Conservation (phyloP, 2,113 vertebrate species). For the Rhegmatorhina hoffmannsi region DNA sequence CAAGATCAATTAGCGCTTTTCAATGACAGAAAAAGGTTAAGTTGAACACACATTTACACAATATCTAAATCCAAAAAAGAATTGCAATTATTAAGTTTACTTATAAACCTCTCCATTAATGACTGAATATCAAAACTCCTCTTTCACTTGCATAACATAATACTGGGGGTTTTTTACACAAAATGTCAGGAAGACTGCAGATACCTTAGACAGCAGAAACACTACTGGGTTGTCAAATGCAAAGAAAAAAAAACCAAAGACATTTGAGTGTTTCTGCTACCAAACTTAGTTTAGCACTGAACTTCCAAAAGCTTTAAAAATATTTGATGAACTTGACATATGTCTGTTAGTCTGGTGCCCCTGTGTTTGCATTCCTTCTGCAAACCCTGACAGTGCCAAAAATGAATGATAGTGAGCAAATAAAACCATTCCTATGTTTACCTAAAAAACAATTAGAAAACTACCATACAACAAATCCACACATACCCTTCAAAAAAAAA, state of each 20-base stretch:
- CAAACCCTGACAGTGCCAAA: constrained; percentile 4
- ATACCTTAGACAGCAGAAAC: neutral
- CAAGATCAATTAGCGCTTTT: constrained; percentile 81
- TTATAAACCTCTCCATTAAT: neutral
- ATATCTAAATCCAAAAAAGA: neutral
- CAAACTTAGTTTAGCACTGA: neutral
- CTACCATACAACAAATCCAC: neutral
- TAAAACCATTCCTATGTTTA: neutral
- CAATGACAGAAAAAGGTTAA: constrained; percentile 77
- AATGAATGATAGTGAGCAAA: neutral
- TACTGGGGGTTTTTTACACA: neutral
- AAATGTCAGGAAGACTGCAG: neutral
- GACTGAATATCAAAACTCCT: neutral
- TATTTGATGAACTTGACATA: constrained; percentile 31
- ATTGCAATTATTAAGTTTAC: neutral
- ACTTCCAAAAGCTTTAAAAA: constrained; percentile 37
- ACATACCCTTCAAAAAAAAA: neutral
- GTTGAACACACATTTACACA: constrained; percentile 49
- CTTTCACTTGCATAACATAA: constrained; percentile 6
- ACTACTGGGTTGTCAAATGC: neutral
- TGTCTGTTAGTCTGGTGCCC: neutral
- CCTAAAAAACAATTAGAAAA: neutral
- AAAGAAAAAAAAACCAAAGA: neutral
- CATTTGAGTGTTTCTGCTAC: neutral
- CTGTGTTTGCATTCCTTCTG: constrained; percentile 29